Base-by-base conservation (phyloP, 2,113 vertebrate genomes). In the Leuciscus idus region DNA sequence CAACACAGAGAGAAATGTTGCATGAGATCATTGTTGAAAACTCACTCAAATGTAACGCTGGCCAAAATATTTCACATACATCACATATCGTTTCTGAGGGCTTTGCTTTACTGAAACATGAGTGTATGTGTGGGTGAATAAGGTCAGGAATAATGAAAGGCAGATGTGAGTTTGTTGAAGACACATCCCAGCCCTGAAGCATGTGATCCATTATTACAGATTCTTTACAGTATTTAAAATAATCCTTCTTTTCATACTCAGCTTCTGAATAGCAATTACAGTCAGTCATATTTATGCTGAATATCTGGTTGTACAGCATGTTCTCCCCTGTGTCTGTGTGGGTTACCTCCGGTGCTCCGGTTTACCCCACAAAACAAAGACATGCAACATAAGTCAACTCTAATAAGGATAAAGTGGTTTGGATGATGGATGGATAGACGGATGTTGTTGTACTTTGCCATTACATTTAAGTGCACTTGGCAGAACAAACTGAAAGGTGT, bases 111-210 rank as follows among this genome's bases (percentile, higher is more conserved):
- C 30, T 70, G 66, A 70, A 21, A 36, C 19, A 73, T 78, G 39
- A 88, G 39, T 72, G 26, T 33, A 2, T 66, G 46, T 28, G 39
- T n/a, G 11, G 1, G 33, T 55, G 26, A 43, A n/a, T 5, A 46
- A 46, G 21, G 36, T 46, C 70, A n/a, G 21, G 39, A 73, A 46
- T 10, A 33, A 77, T 9, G 13, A 77, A 55, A 55, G 8, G 15
- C 28, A 76, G 55, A 61, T 61, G 33, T 61, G 19, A 23, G 2
- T 12, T 19, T 6, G 23, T 43, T n/a, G 12, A 80, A 62, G 57
- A 80, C 36, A 80, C 77, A 43, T 80, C 57, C 57, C 33, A 80
- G n/a, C 78, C 78, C 78, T 46, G 57, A 39, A n/a, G 78, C 57
- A 2, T 39, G 77, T 80, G 57, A 10, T 0, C 33, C 55, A 43